Conservation (phyloP, 2,888 invertebrate species). For the Drosophila borborema region DNA sequence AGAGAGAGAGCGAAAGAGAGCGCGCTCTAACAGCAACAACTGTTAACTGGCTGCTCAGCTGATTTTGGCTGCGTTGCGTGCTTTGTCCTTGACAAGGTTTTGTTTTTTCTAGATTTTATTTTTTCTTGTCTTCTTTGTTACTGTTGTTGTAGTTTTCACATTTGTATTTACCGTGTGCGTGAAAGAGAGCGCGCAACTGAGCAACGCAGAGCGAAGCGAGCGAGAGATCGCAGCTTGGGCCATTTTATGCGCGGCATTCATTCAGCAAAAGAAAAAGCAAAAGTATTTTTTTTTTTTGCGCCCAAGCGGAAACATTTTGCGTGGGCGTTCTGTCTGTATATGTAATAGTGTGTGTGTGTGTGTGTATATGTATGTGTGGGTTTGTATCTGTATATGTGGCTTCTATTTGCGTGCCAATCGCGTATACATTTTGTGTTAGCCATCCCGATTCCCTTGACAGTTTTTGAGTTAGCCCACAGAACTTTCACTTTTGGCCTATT, state of each 20-base stretch:
- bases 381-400: conserved; percentile 18
- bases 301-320: conserved; percentile 58
- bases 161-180: conserved; percentile 18
- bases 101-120: conserved; percentile 54
- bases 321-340: conserved; percentile 34
- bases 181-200: conserved; percentile 21
- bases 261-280: conserved; percentile 60
- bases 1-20: conserved; percentile 9
- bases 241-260: conserved; percentile 65
- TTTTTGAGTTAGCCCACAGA: conserved; percentile 45
- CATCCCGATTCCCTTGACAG: conserved; percentile 49
- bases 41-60: conserved; percentile 65
- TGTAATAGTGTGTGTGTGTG: conserved; percentile 3
- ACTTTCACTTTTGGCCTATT: conserved; percentile 61
- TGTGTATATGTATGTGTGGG: background rate
- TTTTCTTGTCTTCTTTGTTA: conserved; percentile 15
- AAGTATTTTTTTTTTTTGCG: conserved; percentile 48
- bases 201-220: conserved; percentile 4
- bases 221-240: conserved; percentile 43
- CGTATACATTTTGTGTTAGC: conserved; percentile 52
- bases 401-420: conserved; percentile 68
- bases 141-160: conserved; percentile 17
- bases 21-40: conserved; percentile 18
- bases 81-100: conserved; percentile 82
- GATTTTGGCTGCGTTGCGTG: conserved; percentile 67